Conservation (phyloP, 1,140 invertebrate species). For the Caerostris extrusa region DNA sequence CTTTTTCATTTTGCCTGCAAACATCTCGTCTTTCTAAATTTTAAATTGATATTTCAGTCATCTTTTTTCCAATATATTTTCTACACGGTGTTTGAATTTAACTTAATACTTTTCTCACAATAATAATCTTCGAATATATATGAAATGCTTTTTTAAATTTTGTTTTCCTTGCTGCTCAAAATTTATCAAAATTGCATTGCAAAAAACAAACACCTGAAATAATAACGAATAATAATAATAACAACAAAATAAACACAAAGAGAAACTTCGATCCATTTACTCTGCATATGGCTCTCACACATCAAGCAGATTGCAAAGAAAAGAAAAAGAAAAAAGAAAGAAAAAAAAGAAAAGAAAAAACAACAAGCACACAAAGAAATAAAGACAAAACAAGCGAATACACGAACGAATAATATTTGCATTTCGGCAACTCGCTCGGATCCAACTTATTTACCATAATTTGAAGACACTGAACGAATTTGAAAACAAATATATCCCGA, state of each 20-base stretch:
- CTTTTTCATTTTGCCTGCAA: neutral
- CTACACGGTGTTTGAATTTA: neutral
- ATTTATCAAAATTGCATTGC: neutral
- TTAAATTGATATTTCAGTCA: neutral
- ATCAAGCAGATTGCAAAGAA: neutral
- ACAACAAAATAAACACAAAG: neutral
- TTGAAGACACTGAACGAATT: conserved; percentile 42
- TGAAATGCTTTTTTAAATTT: neutral
- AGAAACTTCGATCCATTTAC: neutral
- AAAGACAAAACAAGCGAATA: neutral
- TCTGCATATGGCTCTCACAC: neutral
- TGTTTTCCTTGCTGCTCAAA: neutral
- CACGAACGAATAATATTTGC: conserved; percentile 31
- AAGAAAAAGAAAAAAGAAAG: neutral
- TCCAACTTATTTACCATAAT: conserved; percentile 40
- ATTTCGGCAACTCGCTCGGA: neutral
- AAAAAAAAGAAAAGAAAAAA: neutral
- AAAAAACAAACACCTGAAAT: neutral
- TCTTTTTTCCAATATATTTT: neutral
- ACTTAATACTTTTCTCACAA: neutral
- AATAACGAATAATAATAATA: neutral
- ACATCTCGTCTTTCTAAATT: neutral
- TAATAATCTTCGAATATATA: neutral
- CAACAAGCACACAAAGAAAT: neutral
- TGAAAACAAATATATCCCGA: conserved; percentile 33